Base-by-base conservation (phyloP, 1,140 invertebrate genomes). In the Atta texana region DNA sequence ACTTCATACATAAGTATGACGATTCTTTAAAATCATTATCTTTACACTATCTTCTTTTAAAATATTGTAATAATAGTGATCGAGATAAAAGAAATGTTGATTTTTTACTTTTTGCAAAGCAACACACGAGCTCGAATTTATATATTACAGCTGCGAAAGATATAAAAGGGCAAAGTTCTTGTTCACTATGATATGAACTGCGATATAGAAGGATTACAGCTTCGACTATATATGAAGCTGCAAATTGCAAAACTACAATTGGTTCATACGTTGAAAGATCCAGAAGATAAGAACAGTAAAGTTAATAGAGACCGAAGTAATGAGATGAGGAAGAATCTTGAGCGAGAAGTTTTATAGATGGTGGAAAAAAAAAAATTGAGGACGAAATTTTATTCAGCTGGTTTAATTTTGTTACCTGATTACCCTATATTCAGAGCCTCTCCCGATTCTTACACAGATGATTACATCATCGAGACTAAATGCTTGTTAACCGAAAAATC, bases 391-490 rank as follows among this genome's bases (percentile, higher is more conserved):
- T 21, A 24, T 12, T 6, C 57, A 61, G 10, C 8, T 61, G 57
- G 21, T 61, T 12, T 61, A 24, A 39, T 39, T 39, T 39, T 39
- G 34, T 39, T 39, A 39, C 34, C 34, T 39, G 34, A 39, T 61
- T 61, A 61, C 3, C 57, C 57, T 61, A 61, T 61, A 61, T 61
- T 61, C 12, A 21, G 57, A 61, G 57, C 57, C 10, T 61, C 57
- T 61, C n/a, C 57, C 24, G 57, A 61, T 61, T 61, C 57, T 61
- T 61, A 61, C 21, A 55, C 53, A 5, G 0, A 63, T 24, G 21
- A 63, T 63, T 63, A 63, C 10, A 63, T 63, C 59, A 24, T 55
- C 6, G 59, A 63, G 3, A 12, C 14, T 61, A 63, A 63, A 63
- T 63, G 24, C 24, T 24, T 24, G 10, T 63, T 63, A 63, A 63